Evolutionary conservation across 2,797 vertebrate genomes (phyloP), one percentile per base, ranked within the genome.

Genomic region (Acropternis orthonyx): DNA sequence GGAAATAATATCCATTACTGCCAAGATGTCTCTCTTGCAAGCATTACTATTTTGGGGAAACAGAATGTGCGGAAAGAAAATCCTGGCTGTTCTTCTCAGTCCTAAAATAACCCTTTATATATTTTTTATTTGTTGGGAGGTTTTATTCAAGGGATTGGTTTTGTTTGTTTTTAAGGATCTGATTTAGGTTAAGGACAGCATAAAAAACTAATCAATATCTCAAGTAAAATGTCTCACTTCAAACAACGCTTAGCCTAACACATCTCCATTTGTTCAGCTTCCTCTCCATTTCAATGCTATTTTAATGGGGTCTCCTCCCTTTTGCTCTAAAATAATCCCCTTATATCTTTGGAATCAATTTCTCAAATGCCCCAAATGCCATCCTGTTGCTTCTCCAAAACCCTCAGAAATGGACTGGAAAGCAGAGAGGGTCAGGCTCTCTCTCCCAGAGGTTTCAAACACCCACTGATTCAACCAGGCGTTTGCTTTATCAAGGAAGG

Each of bases 281-380:
- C 82, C 89, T 95, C 95, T 97, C 91, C 80, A 93, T 95, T 97
- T 92, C 72, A 56, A 74, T 92, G 82, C 85, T 96, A 85, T 94
- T 95, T 96, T 95, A 94, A 96, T 95, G 83, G 85, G 69, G 43
- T 88, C 86, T 95, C 80, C 88, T 89, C 88, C 44, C n/a, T 92
- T 92, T 89, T 89, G 52, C 81, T 95, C 84, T 96, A 95, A 97
- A 97, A 95, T 87, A 96, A 94, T 58, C 72, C 88, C 43, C 77
- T 93, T 82, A 72, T 69, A 93, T 95, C 92, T 96, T 95, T 92
- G 90, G 96, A 96, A 96, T 96, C 96, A 96, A 93, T 97, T 97
- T 91, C 96, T 96, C 46, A 69, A 66, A 81, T 86, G 88, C 65
- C 54, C 41, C 62, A 87, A 1, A 90, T 85, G 74, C 59, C 66